Evolutionary conservation across 2,888 invertebrate species (phyloP).

Genomic region (Acronicta alni): DNA sequence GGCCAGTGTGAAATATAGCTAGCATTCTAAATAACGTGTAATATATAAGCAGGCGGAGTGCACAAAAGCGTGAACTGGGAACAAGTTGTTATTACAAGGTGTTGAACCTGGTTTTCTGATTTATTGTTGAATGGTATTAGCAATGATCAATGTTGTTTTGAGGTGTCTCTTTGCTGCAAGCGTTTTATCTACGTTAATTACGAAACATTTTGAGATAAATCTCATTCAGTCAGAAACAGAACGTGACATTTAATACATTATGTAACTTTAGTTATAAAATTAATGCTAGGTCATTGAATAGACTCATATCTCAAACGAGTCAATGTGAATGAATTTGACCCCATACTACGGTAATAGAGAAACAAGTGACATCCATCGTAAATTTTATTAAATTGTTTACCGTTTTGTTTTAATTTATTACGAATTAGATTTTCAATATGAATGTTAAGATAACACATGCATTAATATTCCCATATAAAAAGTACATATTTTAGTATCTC

Average conservation of each 20-base stretch:
- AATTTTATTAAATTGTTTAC: slow-evolving; percentile 50
- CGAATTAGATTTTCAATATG: too few species aligned
- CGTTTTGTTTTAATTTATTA: too few species aligned
- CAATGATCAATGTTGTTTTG: slow-evolving; percentile 79
- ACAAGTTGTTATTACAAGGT: slow-evolving; percentile 84
- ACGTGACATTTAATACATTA: slow-evolving; percentile 58
- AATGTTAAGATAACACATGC: too few species aligned
- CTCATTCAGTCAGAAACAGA: slow-evolving; percentile 51
- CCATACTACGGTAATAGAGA: slow-evolving; percentile 41
- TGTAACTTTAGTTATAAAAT: slow-evolving; percentile 42
- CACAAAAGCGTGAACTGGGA: slow-evolving; percentile 63
- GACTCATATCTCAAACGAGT: slow-evolving; percentile 42
- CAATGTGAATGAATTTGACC: slow-evolving; percentile 47
- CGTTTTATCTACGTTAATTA: slow-evolving; percentile 73
- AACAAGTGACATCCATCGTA: slow-evolving; percentile 47
- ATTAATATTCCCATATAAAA: neutral
- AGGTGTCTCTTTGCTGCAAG: slow-evolving; percentile 75
- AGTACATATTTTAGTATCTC: neutral
- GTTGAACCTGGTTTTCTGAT: slow-evolving; percentile 84
- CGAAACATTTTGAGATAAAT: slow-evolving; percentile 64
- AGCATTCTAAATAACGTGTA: slow-evolving; percentile 75
- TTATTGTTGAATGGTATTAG: slow-evolving; percentile 79
- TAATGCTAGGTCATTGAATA: slow-evolving; percentile 49
- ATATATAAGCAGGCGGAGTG: slow-evolving; percentile 73
- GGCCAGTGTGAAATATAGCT: slow-evolving; percentile 71